These are phyloP conservation scores for Orestias chungarensis DNA, from an alignment of 2,797 vertebrate genomes.

Conservation along the genomic window DNA sequence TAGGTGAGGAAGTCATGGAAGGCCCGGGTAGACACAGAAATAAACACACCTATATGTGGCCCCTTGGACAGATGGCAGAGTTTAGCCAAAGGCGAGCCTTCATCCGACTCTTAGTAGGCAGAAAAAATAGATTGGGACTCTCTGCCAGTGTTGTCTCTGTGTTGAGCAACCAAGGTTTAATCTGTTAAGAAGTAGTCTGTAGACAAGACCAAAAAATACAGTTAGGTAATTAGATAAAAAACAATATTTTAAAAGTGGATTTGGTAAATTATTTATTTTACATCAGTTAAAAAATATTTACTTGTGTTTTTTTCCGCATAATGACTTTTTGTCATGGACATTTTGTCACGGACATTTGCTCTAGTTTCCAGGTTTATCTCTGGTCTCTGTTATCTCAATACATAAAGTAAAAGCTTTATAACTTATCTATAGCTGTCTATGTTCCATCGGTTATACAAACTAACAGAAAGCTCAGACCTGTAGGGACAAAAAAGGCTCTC, in stretches of 20 bases:
- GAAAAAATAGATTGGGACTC: slow-evolving; percentile 1
- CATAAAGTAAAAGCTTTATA: slow-evolving; percentile 7
- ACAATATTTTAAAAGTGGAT: background rate
- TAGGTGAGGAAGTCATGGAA: background rate
- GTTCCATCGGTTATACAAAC: background rate
- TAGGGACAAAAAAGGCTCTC: slow-evolving; percentile 20
- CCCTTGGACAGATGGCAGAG: background rate
- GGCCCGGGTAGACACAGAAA: background rate
- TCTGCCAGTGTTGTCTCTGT: slow-evolving; percentile 18
- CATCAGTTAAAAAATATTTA: no score
- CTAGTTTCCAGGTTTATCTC: slow-evolving; percentile 44
- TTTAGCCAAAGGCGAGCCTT: background rate
- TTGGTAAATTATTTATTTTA: no score
- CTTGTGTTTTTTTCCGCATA: no score
- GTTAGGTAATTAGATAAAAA: slow-evolving; percentile 21
- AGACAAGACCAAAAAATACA: slow-evolving; percentile 15
- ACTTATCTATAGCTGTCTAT: background rate
- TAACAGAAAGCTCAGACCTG: background rate
- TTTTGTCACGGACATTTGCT: background rate
- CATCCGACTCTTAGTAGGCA: background rate
- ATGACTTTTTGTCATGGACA: no score
- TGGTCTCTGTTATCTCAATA: slow-evolving; percentile 22
- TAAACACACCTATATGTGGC: background rate
- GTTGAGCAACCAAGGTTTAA: slow-evolving; percentile 35
- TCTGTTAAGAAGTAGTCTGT: slow-evolving; percentile 12